Evolutionary conservation across 2,113 vertebrate genomes (phyloP).

Genomic region (Bombycilla garrulus): DNA sequence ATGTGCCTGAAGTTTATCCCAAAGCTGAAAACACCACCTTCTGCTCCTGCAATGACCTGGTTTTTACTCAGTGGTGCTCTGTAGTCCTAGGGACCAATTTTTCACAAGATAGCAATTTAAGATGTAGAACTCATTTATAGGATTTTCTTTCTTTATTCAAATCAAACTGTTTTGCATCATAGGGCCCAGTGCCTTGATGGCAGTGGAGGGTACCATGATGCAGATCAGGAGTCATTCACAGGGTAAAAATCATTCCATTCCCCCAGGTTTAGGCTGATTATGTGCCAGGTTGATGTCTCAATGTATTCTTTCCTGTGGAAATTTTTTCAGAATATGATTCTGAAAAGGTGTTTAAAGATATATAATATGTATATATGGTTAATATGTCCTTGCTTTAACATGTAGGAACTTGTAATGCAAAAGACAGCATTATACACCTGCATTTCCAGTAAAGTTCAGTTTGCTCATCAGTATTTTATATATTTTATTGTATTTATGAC

Average conservation of each 20-base stretch:
- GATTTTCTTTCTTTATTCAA: neutral
- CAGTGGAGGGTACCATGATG: neutral
- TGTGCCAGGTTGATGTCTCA: neutral
- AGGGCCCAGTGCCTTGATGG: neutral
- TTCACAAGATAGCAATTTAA: slow-evolving; percentile 13
- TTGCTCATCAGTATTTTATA: neutral
- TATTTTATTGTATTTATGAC: neutral
- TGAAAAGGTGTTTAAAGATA: neutral
- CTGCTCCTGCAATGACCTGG: slow-evolving; percentile 20
- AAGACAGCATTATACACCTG: neutral
- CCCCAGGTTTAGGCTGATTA: neutral
- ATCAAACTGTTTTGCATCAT: neutral
- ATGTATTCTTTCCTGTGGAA: neutral
- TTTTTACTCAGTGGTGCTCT: slow-evolving; percentile 47
- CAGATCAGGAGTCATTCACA: neutral
- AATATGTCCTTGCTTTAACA: neutral
- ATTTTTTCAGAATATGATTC: neutral
- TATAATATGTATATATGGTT: neutral
- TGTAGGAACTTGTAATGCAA: neutral
- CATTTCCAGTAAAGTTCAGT: neutral
- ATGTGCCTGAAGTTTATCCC: slow-evolving; percentile 63
- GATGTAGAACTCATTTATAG: neutral
- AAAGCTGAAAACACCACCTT: slow-evolving; percentile 65
- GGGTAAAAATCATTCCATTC: neutral
- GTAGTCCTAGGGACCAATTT: slow-evolving; percentile 29